Base-by-base conservation (phyloP, 2,797 vertebrate genomes). In the Helostoma temminkii region DNA sequence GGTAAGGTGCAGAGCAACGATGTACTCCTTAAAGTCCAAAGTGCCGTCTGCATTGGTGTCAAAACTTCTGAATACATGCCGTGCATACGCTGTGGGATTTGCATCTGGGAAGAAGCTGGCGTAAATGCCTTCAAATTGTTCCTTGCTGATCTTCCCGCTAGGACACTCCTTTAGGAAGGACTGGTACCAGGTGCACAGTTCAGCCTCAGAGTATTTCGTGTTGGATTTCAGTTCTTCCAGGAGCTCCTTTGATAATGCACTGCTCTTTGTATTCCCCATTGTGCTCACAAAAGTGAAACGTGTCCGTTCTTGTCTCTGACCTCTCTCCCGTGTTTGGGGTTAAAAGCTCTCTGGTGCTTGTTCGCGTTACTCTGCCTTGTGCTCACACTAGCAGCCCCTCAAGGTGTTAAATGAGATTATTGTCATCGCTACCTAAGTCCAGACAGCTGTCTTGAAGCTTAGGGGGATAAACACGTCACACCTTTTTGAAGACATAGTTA, bases 61-160 rank as follows among this genome's bases (percentile, higher is more conserved):
- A 1, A 99, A 98, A 77, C 96, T 98, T 61, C 97, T 93, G 92
- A 99, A 98, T 5, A 99, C 97, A 1, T 99, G 97, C 0, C 95
- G 92, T 0, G 97, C 96, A 0, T 98, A 98, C 19, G 93, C 95
- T 0, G 95, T 93, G 28, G 97, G 95, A 80, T 98, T 95, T 0
- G 96, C 93, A 5, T 97, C 89, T 0, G 97, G 97, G 87, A 98
- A 98, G 89, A 98, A 97, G 77, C 94, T 96, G 76, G 94, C 89
- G 2, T 98, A 98, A 90, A 98, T 98, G 72, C 95, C 94, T 62
- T 97, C 95, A 56, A 98, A 98, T 86, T 97, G 95, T 68, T 92
- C 69, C 50, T 93, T 93, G 39, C 85, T 92, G 85, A 98, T 97
- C 66, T 95, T 94, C 6, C 97, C 97, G 0, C 89, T 90, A 1